Conservation (phyloP, 2,797 vertebrate species). For the Adelosebastes latens region DNA sequence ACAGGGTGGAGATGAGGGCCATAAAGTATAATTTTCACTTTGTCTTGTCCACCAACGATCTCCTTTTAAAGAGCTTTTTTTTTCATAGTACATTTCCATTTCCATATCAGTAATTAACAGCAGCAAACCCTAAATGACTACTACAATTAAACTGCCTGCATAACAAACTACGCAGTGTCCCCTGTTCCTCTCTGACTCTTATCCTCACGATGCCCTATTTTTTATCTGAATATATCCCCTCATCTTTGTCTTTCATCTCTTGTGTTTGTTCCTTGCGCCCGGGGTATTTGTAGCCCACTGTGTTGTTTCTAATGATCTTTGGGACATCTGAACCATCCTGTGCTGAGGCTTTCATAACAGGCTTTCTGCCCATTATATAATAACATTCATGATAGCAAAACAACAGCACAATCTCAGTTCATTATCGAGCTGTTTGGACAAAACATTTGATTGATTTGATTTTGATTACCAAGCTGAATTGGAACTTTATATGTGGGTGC, state of each 20-base stretch:
- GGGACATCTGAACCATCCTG: slow-evolving; percentile 54
- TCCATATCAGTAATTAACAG: slow-evolving; percentile 66
- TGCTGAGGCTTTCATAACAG: slow-evolving; percentile 52
- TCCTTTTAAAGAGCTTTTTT: slow-evolving; percentile 42
- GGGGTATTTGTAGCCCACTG: slow-evolving; percentile 46
- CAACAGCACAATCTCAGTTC: slow-evolving; percentile 8
- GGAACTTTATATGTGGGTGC: background rate
- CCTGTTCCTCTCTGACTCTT: slow-evolving; percentile 23
- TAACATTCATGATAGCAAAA: slow-evolving; percentile 11
- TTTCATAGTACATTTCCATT: slow-evolving; percentile 41
- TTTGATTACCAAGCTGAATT: background rate
- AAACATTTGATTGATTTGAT: slow-evolving; percentile 6
- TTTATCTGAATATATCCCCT: slow-evolving; percentile 36
- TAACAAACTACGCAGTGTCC: slow-evolving; percentile 27
- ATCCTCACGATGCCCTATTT: slow-evolving; percentile 52
- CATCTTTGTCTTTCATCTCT: slow-evolving; percentile 52
- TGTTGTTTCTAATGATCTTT: slow-evolving; percentile 59
- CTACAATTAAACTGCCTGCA: slow-evolving; percentile 47
- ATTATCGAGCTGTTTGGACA: slow-evolving; percentile 35
- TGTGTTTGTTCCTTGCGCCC: slow-evolving; percentile 52
- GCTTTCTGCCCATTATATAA: slow-evolving; percentile 57
- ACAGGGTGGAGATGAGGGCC: slow-evolving; percentile 51
- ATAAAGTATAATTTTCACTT: slow-evolving; percentile 62
- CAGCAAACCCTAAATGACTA: slow-evolving; percentile 37
- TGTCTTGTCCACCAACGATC: slow-evolving; percentile 42